A percentile compares a stretch with the other conserved stretches of the same genome.
Evolutionary conservation across 2,797 vertebrate species (phyloP).

Genomic region (Ibycter americanus): DNA sequence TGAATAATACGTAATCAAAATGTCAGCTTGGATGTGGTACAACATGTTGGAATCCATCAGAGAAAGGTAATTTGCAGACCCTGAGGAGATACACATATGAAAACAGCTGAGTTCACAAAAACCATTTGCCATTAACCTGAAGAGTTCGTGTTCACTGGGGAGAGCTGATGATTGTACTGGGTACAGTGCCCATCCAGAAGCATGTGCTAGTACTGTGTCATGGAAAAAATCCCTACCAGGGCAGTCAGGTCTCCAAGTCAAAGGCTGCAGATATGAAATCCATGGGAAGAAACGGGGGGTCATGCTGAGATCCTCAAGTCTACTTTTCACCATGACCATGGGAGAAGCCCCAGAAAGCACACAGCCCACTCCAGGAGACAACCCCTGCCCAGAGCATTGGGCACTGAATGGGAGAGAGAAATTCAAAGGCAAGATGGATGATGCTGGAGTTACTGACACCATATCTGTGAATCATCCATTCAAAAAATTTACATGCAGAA

Average conservation of each 20-base stretch:
- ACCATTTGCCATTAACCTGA: neutral
- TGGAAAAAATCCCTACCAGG: neutral
- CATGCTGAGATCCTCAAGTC: neutral
- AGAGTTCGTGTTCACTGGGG: neutral
- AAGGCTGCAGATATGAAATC: neutral
- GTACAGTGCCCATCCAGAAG: neutral
- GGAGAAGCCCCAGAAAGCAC: neutral
- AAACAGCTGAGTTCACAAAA: neutral
- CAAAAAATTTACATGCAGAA: neutral
- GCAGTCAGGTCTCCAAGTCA: accelerated
- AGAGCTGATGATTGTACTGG: accelerated
- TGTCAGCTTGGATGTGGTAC: neutral
- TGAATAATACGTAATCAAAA: slow-evolving; percentile 15
- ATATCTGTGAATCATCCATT: neutral
- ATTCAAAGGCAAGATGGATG: neutral
- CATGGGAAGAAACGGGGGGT: accelerated
- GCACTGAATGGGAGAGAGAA: neutral
- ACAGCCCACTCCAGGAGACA: neutral
- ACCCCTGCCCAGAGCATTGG: accelerated
- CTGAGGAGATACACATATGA: neutral
- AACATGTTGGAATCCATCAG: neutral
- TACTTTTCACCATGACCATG: neutral
- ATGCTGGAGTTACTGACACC: neutral
- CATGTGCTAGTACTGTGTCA: accelerated
- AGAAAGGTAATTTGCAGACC: neutral